Percentiles rank a stretch among this genome's conserved stretches.
Evolutionary conservation across 2,797 vertebrate species (phyloP).

Genomic region (Coracias cyanogaster): DNA sequence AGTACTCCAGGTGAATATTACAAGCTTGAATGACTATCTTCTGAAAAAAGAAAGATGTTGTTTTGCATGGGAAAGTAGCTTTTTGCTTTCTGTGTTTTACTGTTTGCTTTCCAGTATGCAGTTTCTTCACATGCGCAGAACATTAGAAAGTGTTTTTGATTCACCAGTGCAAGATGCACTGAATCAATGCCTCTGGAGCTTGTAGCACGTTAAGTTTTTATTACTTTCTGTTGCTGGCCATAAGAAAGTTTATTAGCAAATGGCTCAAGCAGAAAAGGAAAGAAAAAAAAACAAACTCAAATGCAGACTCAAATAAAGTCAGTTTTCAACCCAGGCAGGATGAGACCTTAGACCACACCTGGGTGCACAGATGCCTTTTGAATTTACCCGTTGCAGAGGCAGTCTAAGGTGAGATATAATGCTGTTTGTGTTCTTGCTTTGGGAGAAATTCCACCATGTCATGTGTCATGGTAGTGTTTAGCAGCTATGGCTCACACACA

Average conservation of each 20-base stretch:
- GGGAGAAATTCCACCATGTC: background rate
- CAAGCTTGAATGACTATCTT: background rate
- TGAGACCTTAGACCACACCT: background rate
- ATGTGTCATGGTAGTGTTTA: background rate
- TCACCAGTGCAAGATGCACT: background rate
- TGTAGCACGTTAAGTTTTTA: background rate
- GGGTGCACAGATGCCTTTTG: background rate
- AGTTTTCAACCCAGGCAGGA: background rate
- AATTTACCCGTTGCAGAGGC: background rate
- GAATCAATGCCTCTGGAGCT: background rate
- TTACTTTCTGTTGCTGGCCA: background rate
- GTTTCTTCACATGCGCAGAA: background rate
- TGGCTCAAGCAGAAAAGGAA: background rate
- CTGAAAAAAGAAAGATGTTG: background rate
- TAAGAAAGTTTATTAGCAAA: background rate
- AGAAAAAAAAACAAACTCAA: background rate
- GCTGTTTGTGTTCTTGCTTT: background rate
- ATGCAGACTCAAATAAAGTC: background rate
- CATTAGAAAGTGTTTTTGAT: background rate
- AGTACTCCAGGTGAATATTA: background rate
- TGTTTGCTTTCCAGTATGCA: background rate
- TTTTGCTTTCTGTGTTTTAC: background rate
- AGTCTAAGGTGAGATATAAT: background rate
- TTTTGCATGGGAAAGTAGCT: background rate
- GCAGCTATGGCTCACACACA: background rate